Evolutionary conservation across 2,888 invertebrate species (phyloP).

Genomic region (Drosophila demipolita): DNA sequence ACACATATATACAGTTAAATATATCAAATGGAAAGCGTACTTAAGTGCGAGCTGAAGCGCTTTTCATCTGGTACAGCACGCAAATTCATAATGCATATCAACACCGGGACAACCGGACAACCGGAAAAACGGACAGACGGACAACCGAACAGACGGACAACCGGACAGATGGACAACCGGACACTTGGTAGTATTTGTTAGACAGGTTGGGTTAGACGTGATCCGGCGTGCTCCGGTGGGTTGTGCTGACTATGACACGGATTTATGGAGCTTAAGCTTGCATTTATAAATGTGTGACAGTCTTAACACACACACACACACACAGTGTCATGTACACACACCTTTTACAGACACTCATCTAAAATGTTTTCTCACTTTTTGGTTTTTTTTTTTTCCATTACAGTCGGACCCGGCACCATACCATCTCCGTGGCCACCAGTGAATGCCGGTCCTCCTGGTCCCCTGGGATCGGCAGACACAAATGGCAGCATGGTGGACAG

Average conservation of each 20-base stretch:
- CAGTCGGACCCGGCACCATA: conserved; percentile 96
- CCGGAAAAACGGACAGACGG: not conserved
- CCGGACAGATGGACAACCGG: not conserved
- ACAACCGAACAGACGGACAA: not conserved
- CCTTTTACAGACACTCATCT: conserved; percentile 7
- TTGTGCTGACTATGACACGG: conserved; percentile 31
- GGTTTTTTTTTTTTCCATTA: conserved; percentile 60
- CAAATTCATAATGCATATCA: conserved; percentile 67
- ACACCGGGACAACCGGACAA: conserved; percentile 28
- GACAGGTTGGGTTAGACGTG: conserved; percentile 28
- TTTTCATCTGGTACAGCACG: conserved; percentile 62
- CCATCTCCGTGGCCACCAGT: conserved; percentile 98
- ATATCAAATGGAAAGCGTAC: conserved; percentile 72
- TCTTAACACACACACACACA: not conserved
- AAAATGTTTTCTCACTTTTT: conserved; percentile 30
- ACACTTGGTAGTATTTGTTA: conserved; percentile 23
- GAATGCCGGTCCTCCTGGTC: conserved; percentile 89
- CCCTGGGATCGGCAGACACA: conserved; percentile 91
- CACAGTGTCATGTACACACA: not conserved
- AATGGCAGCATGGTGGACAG: conserved; percentile 96
- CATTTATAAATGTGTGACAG: conserved; percentile 24
- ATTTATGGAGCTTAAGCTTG: conserved; percentile 42
- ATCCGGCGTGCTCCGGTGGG: not conserved
- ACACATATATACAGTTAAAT: conserved; percentile 58
- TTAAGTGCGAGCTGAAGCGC: conserved; percentile 67